Conservation (phyloP, 2,888 invertebrate genomes). For the Alsophila aescularia region DNA sequence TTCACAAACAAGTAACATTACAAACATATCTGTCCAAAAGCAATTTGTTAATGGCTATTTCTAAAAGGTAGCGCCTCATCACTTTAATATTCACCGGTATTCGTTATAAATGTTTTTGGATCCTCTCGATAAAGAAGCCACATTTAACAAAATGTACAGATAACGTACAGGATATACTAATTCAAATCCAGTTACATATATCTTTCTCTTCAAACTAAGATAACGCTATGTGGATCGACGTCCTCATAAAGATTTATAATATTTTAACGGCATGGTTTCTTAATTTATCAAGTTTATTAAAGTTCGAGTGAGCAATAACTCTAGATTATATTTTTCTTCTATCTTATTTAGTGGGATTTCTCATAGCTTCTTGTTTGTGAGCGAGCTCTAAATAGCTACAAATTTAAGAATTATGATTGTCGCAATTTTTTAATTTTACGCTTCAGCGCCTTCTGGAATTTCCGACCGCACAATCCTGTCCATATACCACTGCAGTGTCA, state of each 20-base stretch:
- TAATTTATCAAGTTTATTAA: constrained; percentile 40
- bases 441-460: constrained; percentile 43
- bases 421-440: constrained; percentile 47
- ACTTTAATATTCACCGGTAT: constrained; percentile 50
- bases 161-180: constrained; percentile 70
- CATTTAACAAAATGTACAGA: constrained; percentile 69
- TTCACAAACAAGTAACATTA: constrained; percentile 73
- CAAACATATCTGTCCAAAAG: constrained; percentile 71
- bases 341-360: not conserved
- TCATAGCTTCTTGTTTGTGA: not conserved
- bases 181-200: constrained; percentile 64
- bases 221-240: constrained; percentile 60
- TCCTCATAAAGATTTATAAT: constrained; percentile 48
- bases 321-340: not conserved
- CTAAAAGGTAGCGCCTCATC: constrained; percentile 68
- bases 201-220: constrained; percentile 60
- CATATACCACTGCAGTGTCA: constrained; percentile 47
- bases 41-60: constrained; percentile 72
- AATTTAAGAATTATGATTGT: constrained; percentile 18
- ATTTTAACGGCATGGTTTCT: constrained; percentile 41
- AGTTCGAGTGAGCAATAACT: constrained; percentile 2
- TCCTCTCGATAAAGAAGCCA: constrained; percentile 66
- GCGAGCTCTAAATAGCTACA: not conserved
- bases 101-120: constrained; percentile 63
- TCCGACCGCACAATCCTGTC: constrained; percentile 42